A percentile compares a stretch with the other conserved stretches of the same genome.
Evolutionary conservation across 1,140 invertebrate genomes (phyloP).

Genomic region (Drosophila yakuba): DNA sequence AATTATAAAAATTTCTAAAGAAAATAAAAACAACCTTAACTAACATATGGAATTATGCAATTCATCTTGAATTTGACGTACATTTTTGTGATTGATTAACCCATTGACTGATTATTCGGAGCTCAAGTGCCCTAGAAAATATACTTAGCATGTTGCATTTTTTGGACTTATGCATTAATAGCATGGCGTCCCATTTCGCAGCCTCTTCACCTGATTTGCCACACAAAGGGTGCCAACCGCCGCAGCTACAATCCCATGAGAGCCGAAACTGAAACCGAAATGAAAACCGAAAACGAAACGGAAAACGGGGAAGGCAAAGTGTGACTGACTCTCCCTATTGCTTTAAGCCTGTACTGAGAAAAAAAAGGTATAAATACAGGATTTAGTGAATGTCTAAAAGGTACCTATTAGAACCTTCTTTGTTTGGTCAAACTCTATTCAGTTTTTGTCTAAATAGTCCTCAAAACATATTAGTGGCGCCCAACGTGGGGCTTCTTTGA

Average conservation of each 20-base stretch:
- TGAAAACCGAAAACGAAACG: slow-evolving; percentile 19
- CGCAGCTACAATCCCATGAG: slow-evolving; percentile 43
- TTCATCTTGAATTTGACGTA: no score
- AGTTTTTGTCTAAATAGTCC: neutral
- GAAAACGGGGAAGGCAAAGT: slow-evolving; percentile 18
- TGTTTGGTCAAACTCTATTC: no score
- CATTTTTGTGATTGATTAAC: neutral
- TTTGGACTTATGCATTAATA: neutral
- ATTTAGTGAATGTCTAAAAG: no score
- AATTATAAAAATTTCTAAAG: no score
- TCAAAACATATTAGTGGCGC: neutral
- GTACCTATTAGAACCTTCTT: no score
- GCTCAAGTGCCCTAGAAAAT: neutral
- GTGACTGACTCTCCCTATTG: slow-evolving; percentile 21
- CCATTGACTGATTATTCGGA: slow-evolving; percentile 23
- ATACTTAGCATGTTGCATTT: slow-evolving; percentile 3
- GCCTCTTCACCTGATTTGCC: slow-evolving; percentile 30
- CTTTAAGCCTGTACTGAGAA: slow-evolving; percentile 1
- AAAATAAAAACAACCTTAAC: no score
- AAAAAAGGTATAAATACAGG: neutral
- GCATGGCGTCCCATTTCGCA: neutral
- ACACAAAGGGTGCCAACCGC: slow-evolving; percentile 63
- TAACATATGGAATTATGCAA: no score
- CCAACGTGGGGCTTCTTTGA: neutral
- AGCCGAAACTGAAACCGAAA: slow-evolving; percentile 36